Conservation (phyloP, 2,113 vertebrate species). For the Campylomormyrus numenius region DNA sequence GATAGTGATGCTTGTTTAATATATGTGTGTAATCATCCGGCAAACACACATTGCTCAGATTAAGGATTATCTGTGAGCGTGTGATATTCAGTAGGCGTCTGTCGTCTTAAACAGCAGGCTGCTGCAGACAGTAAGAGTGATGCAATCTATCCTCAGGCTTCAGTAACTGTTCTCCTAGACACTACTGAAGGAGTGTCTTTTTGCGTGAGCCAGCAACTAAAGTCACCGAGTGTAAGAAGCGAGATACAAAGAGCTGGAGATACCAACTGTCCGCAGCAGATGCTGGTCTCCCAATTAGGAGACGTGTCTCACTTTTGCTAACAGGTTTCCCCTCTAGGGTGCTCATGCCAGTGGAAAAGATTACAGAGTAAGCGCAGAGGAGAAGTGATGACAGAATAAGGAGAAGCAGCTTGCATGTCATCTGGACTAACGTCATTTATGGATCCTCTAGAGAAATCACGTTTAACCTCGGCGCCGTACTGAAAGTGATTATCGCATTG, state of each 20-base stretch:
- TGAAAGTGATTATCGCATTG: slow-evolving; percentile 6
- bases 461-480: background rate
- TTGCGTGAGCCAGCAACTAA: background rate
- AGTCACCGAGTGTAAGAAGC: background rate
- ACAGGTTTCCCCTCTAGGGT: background rate
- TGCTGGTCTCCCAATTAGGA: background rate
- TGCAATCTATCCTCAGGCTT: background rate
- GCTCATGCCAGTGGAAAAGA: background rate
- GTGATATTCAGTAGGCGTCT: background rate
- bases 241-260: background rate
- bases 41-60: background rate
- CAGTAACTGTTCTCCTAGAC: background rate
- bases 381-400: background rate
- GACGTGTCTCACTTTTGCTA: background rate
- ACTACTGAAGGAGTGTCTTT: background rate
- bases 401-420: background rate
- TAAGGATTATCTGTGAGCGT: background rate
- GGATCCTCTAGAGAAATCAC: background rate
- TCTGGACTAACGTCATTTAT: background rate
- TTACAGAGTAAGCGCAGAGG: background rate
- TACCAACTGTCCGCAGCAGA: background rate
- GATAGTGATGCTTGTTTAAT: background rate
- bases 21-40: background rate
- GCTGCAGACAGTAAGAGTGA: background rate
- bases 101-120: background rate